These are phyloP conservation scores for Alcis repandata DNA, from an alignment of 2,888 invertebrate genomes.

Conservation along the genomic window DNA sequence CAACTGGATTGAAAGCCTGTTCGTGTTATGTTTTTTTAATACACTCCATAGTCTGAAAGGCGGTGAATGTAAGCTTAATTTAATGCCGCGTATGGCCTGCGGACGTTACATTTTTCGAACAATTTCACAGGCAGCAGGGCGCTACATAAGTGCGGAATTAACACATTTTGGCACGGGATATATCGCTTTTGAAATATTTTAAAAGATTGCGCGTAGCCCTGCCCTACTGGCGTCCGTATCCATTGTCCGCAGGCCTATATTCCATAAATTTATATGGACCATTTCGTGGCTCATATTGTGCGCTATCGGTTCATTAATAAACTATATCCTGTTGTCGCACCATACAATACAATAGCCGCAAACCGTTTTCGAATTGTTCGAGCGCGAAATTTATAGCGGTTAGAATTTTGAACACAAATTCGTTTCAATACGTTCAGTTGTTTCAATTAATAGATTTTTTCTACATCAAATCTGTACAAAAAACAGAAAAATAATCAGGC, in stretches of 20 bases:
- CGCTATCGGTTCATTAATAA: constrained; percentile 78
- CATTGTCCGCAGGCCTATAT: constrained; percentile 71
- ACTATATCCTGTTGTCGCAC: constrained; percentile 69
- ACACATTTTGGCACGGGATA: constrained; percentile 73
- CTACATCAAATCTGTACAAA: constrained; percentile 7
- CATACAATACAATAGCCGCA: constrained; percentile 68
- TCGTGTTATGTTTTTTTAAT: constrained; percentile 56
- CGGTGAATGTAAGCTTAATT: constrained; percentile 64
- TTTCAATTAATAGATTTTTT: constrained; percentile 43
- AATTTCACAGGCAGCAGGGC: constrained; percentile 61
- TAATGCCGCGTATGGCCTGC: constrained; percentile 64
- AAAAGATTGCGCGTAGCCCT: constrained; percentile 66
- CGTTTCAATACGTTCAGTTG: constrained; percentile 50
- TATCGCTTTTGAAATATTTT: constrained; percentile 71
- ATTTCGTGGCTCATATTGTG: constrained; percentile 68
- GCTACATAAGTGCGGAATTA: constrained; percentile 70
- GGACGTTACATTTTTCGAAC: constrained; percentile 63
- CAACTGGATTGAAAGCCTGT: constrained; percentile 46
- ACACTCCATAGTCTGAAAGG: constrained; percentile 48
- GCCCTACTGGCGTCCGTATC: constrained; percentile 60
- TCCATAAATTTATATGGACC: constrained; percentile 71
- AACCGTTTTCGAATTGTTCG: constrained; percentile 66
- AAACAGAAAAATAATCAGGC: constrained; percentile 30
- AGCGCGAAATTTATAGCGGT: constrained; percentile 68
- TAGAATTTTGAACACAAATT: constrained; percentile 62